Conservation (phyloP, 2,888 invertebrate species). For the Smittia aterrima region DNA sequence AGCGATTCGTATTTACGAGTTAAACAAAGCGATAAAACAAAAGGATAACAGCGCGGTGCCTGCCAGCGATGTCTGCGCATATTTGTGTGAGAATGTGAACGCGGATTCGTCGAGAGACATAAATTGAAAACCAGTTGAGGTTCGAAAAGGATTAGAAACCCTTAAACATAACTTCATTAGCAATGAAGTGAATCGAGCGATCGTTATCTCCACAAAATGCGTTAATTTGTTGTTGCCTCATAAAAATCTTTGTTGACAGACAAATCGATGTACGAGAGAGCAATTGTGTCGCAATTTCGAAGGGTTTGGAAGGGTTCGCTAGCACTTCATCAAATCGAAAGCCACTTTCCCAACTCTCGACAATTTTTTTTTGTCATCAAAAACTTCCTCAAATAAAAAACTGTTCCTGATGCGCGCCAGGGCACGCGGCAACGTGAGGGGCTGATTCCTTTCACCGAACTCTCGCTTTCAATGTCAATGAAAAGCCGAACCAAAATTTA, state of each 20-base stretch:
- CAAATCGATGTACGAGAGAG: not conserved
- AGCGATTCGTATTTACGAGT: not conserved
- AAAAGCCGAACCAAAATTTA: not conserved
- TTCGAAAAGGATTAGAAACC: conserved; percentile 5
- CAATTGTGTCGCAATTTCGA: not conserved
- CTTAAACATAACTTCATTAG: not conserved
- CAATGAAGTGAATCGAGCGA: too few relatives aligned
- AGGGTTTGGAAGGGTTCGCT: not conserved
- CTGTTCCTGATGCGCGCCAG: not conserved
- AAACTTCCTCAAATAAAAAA: not conserved
- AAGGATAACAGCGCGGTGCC: not conserved
- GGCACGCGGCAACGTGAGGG: not conserved
- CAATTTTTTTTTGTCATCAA: not conserved
- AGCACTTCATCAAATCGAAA: conserved; percentile 7
- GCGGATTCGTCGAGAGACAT: not conserved
- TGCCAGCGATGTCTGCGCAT: not conserved
- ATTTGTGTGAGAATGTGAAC: not conserved
- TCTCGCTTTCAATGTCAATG: not conserved
- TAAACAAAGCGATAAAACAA: not conserved
- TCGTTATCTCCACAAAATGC: not conserved
- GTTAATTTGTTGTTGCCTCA: not conserved
- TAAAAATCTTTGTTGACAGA: conserved; percentile 7
- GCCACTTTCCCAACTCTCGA: not conserved
- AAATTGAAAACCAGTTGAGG: not conserved
- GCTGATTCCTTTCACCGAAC: not conserved